Conservation (phyloP, 2,797 vertebrate species). For the Sebastes reedi region DNA sequence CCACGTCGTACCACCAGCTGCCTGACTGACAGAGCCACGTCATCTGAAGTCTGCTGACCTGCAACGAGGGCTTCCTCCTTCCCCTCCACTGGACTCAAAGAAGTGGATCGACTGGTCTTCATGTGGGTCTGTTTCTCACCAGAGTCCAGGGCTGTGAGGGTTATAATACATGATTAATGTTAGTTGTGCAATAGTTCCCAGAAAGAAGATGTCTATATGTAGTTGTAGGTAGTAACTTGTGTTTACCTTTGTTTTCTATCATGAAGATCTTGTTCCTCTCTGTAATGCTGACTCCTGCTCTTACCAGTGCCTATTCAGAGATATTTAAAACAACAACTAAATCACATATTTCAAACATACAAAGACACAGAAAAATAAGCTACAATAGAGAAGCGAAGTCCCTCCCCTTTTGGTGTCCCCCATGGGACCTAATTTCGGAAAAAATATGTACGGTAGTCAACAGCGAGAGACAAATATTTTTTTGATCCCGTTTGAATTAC, state of each 20-base stretch:
- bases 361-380: neutral
- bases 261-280: slow-evolving; percentile 33
- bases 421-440: too few relatives aligned
- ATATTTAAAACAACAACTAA: neutral
- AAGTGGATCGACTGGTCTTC: neutral
- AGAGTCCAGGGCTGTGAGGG: neutral
- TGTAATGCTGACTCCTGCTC: slow-evolving; percentile 63
- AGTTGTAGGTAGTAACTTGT: neutral
- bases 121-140: neutral
- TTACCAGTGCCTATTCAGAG: slow-evolving; percentile 59
- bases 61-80: slow-evolving; percentile 23
- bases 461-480: too few relatives aligned
- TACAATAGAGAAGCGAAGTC: too few relatives aligned
- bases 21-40: slow-evolving; percentile 51
- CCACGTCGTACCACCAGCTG: slow-evolving; percentile 75
- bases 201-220: neutral
- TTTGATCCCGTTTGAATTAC: too few relatives aligned
- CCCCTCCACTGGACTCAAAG: slow-evolving; percentile 1
- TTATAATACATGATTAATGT: neutral
- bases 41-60: slow-evolving; percentile 14
- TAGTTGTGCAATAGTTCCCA: neutral
- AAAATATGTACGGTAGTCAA: too few relatives aligned
- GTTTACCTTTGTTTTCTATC: slow-evolving; percentile 55
- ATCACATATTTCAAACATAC: neutral
- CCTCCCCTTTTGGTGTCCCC: too few relatives aligned